phyloP scores from a whole-genome alignment of 2,888 invertebrate genomes.

The Drosophila differens region DNA sequence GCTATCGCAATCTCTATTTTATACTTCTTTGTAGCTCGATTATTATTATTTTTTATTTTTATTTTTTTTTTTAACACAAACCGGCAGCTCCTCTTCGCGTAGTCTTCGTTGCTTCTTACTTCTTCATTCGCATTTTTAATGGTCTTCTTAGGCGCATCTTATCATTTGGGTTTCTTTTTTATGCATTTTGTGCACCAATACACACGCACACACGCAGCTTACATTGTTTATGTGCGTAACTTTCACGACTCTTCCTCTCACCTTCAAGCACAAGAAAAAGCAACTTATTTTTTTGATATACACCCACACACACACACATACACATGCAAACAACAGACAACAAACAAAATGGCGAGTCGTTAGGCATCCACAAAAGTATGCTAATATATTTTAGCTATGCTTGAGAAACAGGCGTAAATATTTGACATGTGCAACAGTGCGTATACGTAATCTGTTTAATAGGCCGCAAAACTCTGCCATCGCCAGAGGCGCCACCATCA shows the following conservation, averaged over 20 bases:
- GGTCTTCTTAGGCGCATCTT: slow-evolving; percentile 43
- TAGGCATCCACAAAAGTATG: slow-evolving; percentile 51
- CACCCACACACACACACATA: slow-evolving; percentile 1
- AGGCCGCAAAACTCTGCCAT: slow-evolving; percentile 63
- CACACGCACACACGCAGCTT: slow-evolving; percentile 18
- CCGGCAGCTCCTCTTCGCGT: slow-evolving; percentile 11
- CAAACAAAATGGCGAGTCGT: slow-evolving; percentile 9
- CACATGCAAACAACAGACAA: neutral
- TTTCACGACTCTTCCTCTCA: slow-evolving; percentile 19
- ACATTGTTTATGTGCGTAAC: slow-evolving; percentile 43
- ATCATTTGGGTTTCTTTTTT: slow-evolving; percentile 21
- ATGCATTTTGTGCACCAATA: slow-evolving; percentile 49
- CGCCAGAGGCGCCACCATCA: slow-evolving; percentile 59
- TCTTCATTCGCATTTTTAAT: slow-evolving; percentile 21
- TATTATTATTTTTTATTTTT: neutral
- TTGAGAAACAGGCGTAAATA: slow-evolving; percentile 69
- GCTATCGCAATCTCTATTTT: slow-evolving; percentile 37
- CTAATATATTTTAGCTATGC: slow-evolving; percentile 57
- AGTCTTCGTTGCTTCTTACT: slow-evolving; percentile 24
- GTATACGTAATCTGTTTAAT: slow-evolving; percentile 75
- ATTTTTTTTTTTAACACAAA: slow-evolving; percentile 3
- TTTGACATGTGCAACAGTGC: slow-evolving; percentile 73
- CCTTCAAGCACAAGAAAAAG: slow-evolving; percentile 31
- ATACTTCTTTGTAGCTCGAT: neutral
- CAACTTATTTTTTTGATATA: slow-evolving; percentile 18